These are phyloP conservation scores for Sinohyriopsis cumingii DNA, from an alignment of 2,888 invertebrate species.

Conservation along the genomic window DNA sequence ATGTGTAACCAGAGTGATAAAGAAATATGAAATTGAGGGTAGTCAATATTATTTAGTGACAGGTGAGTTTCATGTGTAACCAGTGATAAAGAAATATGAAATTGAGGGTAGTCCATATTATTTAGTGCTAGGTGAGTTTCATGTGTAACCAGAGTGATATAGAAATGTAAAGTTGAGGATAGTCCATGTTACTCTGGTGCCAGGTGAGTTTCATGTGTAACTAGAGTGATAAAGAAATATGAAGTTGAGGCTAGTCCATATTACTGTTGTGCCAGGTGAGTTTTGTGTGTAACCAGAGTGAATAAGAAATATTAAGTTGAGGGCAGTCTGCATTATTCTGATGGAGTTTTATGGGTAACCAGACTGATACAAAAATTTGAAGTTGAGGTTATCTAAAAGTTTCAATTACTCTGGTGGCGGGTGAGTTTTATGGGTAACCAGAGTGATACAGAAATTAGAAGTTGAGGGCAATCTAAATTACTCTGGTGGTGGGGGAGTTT, in stretches of 20 bases:
- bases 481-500: too few species aligned
- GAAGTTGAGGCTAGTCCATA: too few species aligned
- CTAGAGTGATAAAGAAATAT: too few species aligned
- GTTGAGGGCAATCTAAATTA: too few species aligned
- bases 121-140: slow-evolving; percentile 83
- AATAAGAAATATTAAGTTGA: slow-evolving; percentile 88
- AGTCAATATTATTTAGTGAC: slow-evolving; percentile 92
- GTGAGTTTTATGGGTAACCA: slow-evolving; percentile 59
- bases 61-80: slow-evolving; percentile 73
- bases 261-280: too few species aligned
- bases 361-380: too few species aligned
- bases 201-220: slow-evolving; percentile 74
- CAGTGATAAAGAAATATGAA: slow-evolving; percentile 88
- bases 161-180: slow-evolving; percentile 92
- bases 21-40: slow-evolving; percentile 92
- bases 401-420: slow-evolving; percentile 79
- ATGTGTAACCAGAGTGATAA: slow-evolving; percentile 76
- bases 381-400: too few species aligned
- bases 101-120: slow-evolving; percentile 93
- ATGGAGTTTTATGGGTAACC: slow-evolving; percentile 75
- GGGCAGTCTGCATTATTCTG: slow-evolving; percentile 92
- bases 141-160: slow-evolving; percentile 76
- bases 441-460: too few species aligned
- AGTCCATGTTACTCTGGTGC: slow-evolving; percentile 94
- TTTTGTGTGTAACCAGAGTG: too few species aligned